Conservation (phyloP, 2,888 invertebrate genomes). For the Leistus spinibarbis region DNA sequence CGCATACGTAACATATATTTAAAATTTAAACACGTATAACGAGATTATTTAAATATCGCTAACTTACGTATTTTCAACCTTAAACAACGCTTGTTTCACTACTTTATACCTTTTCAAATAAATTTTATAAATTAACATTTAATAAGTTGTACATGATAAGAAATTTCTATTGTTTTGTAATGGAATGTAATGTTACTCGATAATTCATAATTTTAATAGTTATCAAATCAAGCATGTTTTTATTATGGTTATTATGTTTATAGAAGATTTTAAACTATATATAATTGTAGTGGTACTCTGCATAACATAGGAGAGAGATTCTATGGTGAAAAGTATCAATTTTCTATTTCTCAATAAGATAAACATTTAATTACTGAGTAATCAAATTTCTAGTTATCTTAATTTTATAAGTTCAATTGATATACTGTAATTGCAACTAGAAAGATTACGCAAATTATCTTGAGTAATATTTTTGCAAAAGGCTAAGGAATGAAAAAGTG, state of each 20-base stretch:
- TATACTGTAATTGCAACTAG: neutral
- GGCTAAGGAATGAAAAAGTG: neutral
- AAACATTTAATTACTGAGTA: neutral
- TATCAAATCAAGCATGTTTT: neutral
- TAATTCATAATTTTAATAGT: neutral
- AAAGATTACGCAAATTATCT: neutral
- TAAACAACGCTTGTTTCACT: too few relatives aligned
- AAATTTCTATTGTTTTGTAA: too few relatives aligned
- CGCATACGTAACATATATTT: too few relatives aligned
- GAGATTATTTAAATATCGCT: too few relatives aligned
- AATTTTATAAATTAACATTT: too few relatives aligned
- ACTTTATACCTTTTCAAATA: too few relatives aligned
- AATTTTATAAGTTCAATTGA: neutral
- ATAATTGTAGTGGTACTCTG: neutral
- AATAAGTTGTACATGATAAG: too few relatives aligned
- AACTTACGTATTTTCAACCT: too few relatives aligned
- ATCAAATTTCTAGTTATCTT: neutral
- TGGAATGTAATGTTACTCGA: neutral
- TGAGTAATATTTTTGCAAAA: neutral
- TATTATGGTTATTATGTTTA: neutral
- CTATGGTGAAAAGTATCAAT: neutral
- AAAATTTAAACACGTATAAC: too few relatives aligned
- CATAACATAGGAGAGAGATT: neutral
- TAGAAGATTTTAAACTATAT: neutral
- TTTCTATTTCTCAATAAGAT: neutral